Base-by-base conservation (phyloP, 2,113 vertebrate genomes). In the Sisor rabdophorus region DNA sequence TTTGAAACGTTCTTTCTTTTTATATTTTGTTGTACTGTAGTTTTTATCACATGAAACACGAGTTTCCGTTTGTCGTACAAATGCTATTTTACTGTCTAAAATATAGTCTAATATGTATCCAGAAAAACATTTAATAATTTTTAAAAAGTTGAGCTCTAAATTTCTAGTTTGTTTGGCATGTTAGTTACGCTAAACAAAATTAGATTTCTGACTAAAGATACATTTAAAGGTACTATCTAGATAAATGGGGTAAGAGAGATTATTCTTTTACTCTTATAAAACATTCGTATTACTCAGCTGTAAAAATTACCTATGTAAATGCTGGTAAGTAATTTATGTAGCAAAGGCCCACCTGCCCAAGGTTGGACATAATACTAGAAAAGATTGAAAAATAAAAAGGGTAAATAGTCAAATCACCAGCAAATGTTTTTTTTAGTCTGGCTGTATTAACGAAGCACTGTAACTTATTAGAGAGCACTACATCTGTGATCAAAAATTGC, bases 1-100 rank as follows among this genome's bases (percentile, higher is more conserved):
- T 85, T 68, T 78, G 26, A 47, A 11, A 60, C 16, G 76, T 72
- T 75, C 4, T 61, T 88, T 87, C 81, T 82, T 88, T 81, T 82
- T 26, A n/a, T 78, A 67, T 75, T 67, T 40, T 67, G 64, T 65
- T 44, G 61, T 44, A 44, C 10, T 65, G 40, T 64, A 44, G 7
- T 3, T 36, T 32, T 20, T 19, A 20, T 52, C 24, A 28, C 17
- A 7, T 28, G 30, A 48, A 69, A 28, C 28, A 30, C 48, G 26
- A 68, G 65, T 11, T 69, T 30, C 24, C 24, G 16, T 20, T 52
- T 13, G 61, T 1, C 1, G 12, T 44, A 26, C 64, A 6, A 16
- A 26, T 48, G 26, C 47, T 24, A 30, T 28, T 69, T 69, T 30
- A 50, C 26, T 50, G 11, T 12, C 3, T 36, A 6, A 36, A 36